Evolutionary conservation across 2,113 vertebrate species (phyloP).

Genomic region (Sebastes fasciatus): DNA sequence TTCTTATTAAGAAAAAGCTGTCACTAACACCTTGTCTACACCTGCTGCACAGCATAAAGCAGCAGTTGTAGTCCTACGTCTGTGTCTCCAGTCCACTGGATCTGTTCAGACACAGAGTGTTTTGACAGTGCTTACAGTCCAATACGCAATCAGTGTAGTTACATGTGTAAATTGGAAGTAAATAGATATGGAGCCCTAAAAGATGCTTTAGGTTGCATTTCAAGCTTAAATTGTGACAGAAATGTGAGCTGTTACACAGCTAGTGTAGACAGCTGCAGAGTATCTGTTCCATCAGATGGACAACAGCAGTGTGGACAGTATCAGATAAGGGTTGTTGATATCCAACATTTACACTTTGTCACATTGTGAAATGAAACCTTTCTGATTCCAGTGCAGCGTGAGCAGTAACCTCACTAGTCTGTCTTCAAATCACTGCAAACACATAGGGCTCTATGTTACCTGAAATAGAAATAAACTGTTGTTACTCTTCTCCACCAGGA

Average conservation of each 20-base stretch:
- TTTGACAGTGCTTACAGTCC: not conserved
- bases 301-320: not conserved
- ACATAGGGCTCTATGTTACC: not conserved
- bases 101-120: not conserved
- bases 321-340: not conserved
- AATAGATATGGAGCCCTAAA: not conserved
- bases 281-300: not conserved
- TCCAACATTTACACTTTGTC: not conserved
- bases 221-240: not conserved
- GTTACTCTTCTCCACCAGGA: conserved; percentile 72
- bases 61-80: conserved; percentile 2
- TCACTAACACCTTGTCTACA: conserved; percentile 41
- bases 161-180: not conserved
- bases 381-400: not conserved
- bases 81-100: not conserved
- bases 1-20: conserved; percentile 48
- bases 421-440: conserved; percentile 2
- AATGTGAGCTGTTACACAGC: not conserved
- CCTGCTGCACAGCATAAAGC: conserved; percentile 28
- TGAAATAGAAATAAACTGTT: not conserved
- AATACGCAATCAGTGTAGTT: not conserved
- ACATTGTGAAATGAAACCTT: not conserved
- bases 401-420: not conserved
- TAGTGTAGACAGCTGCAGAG: not conserved
- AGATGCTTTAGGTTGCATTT: not conserved